These are phyloP conservation scores for Ageneiosus marmoratus DNA, from an alignment of 2,113 vertebrate genomes.

Conservation along the genomic window DNA sequence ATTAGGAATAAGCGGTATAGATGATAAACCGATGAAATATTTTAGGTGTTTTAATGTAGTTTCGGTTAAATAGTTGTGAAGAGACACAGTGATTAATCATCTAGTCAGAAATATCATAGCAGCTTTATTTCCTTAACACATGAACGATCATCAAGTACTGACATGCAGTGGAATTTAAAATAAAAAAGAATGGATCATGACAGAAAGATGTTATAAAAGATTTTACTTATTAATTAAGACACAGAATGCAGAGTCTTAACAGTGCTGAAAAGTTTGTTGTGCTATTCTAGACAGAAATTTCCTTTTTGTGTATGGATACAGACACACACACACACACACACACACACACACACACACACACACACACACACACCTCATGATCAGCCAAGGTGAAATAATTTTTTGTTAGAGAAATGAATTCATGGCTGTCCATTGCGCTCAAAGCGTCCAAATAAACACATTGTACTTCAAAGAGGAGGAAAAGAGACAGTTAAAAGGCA, in stretches of 20 bases:
- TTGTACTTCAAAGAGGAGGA: constrained; percentile 42
- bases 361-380: neutral
- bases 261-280: neutral
- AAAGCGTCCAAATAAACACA: constrained; percentile 47
- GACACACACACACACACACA: neutral
- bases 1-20: too few relatives aligned
- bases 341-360: neutral
- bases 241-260: neutral
- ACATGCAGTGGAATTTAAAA: neutral
- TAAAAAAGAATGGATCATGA: neutral
- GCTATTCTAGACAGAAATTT: neutral
- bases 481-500: constrained; percentile 37
- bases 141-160: neutral
- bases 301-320: neutral
- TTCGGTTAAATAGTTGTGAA: neutral
- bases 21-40: too few relatives aligned
- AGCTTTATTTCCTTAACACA: neutral
- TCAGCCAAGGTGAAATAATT: constrained; percentile 16
- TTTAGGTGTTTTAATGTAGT: neutral
- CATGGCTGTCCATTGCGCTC: constrained; percentile 23
- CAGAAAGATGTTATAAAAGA: neutral
- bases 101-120: neutral
- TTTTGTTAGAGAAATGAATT: constrained; percentile 36
- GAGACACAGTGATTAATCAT: neutral
- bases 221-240: neutral